Base-by-base conservation (phyloP, 2,113 vertebrate genomes). In the Notothenia coriiceps region DNA sequence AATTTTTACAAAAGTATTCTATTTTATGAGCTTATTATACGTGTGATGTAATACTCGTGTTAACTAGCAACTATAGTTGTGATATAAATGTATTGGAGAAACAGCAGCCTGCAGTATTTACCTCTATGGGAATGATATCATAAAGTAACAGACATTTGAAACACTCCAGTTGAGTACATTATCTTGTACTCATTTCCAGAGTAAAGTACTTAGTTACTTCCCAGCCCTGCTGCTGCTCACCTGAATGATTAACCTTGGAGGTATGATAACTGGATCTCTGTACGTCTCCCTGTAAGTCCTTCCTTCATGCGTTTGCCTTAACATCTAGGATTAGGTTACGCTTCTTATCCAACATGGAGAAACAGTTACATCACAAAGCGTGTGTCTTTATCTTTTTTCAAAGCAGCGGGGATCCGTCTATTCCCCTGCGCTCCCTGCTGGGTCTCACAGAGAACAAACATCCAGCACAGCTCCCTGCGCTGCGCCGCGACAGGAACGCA, bases 291-390 rank as follows among this genome's bases (percentile, higher is more conserved):
- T 72, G 29, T 14, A 6, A 57, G 2, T 66, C 40, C 49, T 57
- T 68, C 64, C 49, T 57, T 68, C 64, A 47, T 29, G 20, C 25
- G 72, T 29, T 54, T 70, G 35, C 49, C 54, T 63, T 61, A 29
- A 81, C 74, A 81, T 85, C 74, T 72, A 72, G 77, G 66, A 75
- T 68, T 63, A 56, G 68, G 49, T 72, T 60, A 18, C n/a, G 15
- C 56, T 57, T 59, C 62, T 64, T 46, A 7, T 55, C 74, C 47
- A 82, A 10, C 73, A 86, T 47, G 75, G 47, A 61, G 18, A 63
- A 71, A 43, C 46, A 35, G 56, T 78, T 64, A 51, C 14, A n/a
- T 59, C 60, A 17, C 51, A 68, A 65, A 77, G 54, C n/a, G 20
- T 46, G 84, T 22, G 46, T 81, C 77, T 50, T 83, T 29, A 46